A percentile compares a stretch with the other conserved stretches of the same genome.
These are phyloP conservation scores for Metaphire vulgaris DNA, from an alignment of 1,140 invertebrate species.

Conservation along the genomic window DNA sequence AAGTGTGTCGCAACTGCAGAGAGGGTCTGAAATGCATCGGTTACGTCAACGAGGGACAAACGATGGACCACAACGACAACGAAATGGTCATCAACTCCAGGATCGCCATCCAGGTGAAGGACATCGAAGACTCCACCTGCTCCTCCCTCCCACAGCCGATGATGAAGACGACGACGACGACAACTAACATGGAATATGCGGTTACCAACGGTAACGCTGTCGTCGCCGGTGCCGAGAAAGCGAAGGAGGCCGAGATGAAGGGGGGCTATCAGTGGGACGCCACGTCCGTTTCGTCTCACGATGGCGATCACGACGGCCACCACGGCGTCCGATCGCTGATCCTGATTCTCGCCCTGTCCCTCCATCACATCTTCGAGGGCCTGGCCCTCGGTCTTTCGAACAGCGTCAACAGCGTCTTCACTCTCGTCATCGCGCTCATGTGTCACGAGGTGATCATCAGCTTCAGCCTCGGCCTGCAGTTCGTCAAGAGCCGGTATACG, in stretches of 20 bases:
- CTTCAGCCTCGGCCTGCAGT: conserved; percentile 28
- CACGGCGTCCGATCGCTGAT: conserved; percentile 3
- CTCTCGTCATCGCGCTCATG: conserved; percentile 4
- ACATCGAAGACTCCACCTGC: neutral
- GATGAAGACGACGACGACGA: neutral
- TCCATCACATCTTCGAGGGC: conserved; percentile 23
- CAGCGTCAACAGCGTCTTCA: conserved; percentile 15
- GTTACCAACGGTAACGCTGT: neutral
- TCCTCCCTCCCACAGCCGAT: no score
- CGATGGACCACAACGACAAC: neutral
- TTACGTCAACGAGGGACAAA: neutral
- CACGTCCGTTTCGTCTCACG: neutral
- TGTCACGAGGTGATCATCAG: conserved; percentile 20
- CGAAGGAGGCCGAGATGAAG: neutral
- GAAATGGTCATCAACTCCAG: neutral
- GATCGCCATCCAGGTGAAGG: neutral
- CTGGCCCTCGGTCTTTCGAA: conserved; percentile 4
- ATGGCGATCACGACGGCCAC: conserved; percentile 1
- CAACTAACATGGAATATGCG: neutral
- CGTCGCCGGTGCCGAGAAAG: neutral
- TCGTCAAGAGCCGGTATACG: conserved; percentile 8
- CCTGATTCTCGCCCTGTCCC: conserved; percentile 11
- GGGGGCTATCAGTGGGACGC: neutral
- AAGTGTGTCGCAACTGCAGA: neutral
- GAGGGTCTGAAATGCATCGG: neutral